Conservation (phyloP, 2,888 invertebrate genomes). For the Drosophila pseudotakahashii region DNA sequence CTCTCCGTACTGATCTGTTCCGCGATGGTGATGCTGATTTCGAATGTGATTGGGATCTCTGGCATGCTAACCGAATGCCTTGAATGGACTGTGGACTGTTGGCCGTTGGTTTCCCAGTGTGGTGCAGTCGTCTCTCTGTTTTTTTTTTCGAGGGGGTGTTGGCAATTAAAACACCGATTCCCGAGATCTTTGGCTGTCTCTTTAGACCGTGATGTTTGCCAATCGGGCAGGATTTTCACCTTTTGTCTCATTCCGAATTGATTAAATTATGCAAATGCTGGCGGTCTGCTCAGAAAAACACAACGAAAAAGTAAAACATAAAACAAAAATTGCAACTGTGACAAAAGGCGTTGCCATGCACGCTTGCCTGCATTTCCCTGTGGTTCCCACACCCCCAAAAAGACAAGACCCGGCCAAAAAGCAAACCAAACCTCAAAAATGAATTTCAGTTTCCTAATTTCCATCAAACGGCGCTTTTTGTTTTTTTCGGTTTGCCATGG, state of each 20-base stretch:
- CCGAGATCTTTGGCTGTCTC: slow-evolving; percentile 22
- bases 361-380: slow-evolving; percentile 55
- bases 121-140: neutral
- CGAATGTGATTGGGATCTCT: slow-evolving; percentile 64
- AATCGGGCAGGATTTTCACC: slow-evolving; percentile 54
- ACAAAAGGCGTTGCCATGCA: slow-evolving; percentile 79
- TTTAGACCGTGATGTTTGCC: slow-evolving; percentile 7
- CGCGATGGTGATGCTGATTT: slow-evolving; percentile 49
- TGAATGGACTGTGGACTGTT: slow-evolving; percentile 48
- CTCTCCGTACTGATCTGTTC: slow-evolving; percentile 35
- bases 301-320: neutral
- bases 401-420: slow-evolving; percentile 18
- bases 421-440: slow-evolving; percentile 51
- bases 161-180: slow-evolving; percentile 62
- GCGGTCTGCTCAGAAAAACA: slow-evolving; percentile 19
- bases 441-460: slow-evolving; percentile 63
- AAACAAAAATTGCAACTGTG: slow-evolving; percentile 60
- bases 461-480: slow-evolving; percentile 68
- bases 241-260: slow-evolving; percentile 80
- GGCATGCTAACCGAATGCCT: slow-evolving; percentile 57
- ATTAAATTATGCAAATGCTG: slow-evolving; percentile 81
- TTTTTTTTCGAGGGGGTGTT: slow-evolving; percentile 29
- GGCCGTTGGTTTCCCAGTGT: slow-evolving; percentile 19
- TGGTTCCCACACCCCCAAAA: slow-evolving; percentile 35
- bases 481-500: slow-evolving; percentile 48